A percentile compares a stretch with the other conserved stretches of the same genome.
These are phyloP conservation scores for Aplodontia rufa DNA, from an alignment of 2,113 vertebrate genomes.

Conservation along the genomic window DNA sequence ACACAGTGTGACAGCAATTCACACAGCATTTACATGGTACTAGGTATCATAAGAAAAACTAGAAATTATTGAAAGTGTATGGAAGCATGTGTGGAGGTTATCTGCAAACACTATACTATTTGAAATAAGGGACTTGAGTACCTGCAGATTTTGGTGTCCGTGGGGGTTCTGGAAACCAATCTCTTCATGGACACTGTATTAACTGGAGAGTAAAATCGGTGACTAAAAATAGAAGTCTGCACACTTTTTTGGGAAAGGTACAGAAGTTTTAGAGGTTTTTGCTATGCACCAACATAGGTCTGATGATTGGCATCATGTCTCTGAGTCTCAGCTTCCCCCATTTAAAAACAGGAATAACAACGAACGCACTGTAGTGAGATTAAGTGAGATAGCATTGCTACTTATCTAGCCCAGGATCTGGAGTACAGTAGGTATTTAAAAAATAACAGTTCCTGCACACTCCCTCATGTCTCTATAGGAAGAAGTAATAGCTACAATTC, in stretches of 20 bases:
- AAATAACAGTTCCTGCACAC: neutral
- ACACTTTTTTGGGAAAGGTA: neutral
- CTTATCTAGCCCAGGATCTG: neutral
- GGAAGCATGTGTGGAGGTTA: neutral
- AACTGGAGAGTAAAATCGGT: neutral
- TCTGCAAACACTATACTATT: neutral
- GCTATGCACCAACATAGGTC: neutral
- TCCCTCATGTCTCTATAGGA: neutral
- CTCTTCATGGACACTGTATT: neutral
- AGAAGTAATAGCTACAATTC: neutral
- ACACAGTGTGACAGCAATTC: neutral
- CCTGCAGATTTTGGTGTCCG: neutral
- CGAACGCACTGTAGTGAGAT: neutral
- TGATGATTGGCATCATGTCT: neutral
- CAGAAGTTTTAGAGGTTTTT: neutral
- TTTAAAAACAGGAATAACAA: neutral
- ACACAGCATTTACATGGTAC: neutral
- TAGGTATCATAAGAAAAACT: neutral
- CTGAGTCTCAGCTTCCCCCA: neutral
- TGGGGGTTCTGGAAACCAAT: neutral
- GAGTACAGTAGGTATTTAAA: neutral
- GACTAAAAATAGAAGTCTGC: neutral
- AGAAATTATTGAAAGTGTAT: neutral
- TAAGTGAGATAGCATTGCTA: neutral
- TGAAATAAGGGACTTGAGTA: neutral